Evolutionary conservation across 2,888 invertebrate species (phyloP).

Genomic region (Torymus texanus): DNA sequence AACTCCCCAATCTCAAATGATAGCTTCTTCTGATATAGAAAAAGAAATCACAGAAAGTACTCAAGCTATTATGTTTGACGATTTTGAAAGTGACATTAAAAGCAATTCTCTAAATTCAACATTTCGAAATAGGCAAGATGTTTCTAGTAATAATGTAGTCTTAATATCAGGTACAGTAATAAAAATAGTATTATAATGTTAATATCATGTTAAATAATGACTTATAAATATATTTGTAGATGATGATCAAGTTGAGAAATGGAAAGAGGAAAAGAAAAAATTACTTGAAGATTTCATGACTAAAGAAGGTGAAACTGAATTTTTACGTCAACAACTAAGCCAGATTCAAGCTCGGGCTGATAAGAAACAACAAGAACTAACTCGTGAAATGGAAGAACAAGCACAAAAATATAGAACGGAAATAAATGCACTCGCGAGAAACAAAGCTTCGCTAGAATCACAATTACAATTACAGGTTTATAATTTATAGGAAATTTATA

Average conservation of each 20-base stretch:
- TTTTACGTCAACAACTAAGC: constrained; percentile 66
- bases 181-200: not conserved
- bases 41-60: constrained; percentile 57
- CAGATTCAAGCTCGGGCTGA: constrained; percentile 64
- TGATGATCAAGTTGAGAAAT: constrained; percentile 60
- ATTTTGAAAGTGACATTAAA: constrained; percentile 61
- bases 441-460: constrained; percentile 68
- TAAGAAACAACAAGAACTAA: constrained; percentile 61
- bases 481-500: constrained; percentile 9
- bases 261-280: constrained; percentile 66
- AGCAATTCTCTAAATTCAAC: constrained; percentile 62
- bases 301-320: constrained; percentile 69
- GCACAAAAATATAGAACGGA: constrained; percentile 63
- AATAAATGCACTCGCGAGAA: constrained; percentile 64
- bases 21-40: constrained; percentile 57
- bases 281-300: constrained; percentile 66
- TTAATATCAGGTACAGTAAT: constrained; percentile 58
- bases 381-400: constrained; percentile 66
- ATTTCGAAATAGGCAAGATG: constrained; percentile 55
- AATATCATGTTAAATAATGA: not conserved
- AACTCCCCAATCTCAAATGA: constrained; percentile 55
- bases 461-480: constrained; percentile 67
- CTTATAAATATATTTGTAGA: constrained; percentile 39
- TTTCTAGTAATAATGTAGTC: constrained; percentile 55
- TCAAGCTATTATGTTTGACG: constrained; percentile 58